Base-by-base conservation (phyloP, 2,888 invertebrate species). In the Myopa testacea region DNA sequence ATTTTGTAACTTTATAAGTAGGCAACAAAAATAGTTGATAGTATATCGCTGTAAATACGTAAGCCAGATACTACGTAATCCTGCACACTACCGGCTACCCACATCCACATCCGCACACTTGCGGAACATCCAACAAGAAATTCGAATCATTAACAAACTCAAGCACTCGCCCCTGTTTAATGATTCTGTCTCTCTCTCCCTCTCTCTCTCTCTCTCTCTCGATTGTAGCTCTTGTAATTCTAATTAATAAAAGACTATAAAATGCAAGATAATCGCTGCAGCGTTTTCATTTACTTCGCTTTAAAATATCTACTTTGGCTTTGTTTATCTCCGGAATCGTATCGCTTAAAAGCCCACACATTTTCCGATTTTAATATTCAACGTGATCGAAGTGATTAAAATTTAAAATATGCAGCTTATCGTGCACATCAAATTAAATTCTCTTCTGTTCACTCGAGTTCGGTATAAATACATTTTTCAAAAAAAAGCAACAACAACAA, bases 241-340 rank as follows among this genome's bases (percentile, higher is more conserved):
- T 62, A 62, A 62, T 62, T 62, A 26, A 26, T 62, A 10, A 62
- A 8, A 26, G 37, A 65, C 65, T 65, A 65, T 65, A 38, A 65
- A 65, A 65, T 65, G 65, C 65, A 38, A 65, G 38, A 65, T 65
- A 10, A 65, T 65, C 38, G 38, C 65, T 37, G 34, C 12, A 3
- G 65, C 34, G 37, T 38, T 65, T 65, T 65, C 34, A 12, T 38
- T 38, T 4, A 16, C n/a, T 5, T 19, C 16, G 58, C n/a, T n/a
- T 5, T 5, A 58, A 58, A 6, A 52, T 52, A 3, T 14, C 52
- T 52, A 1, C 26, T 26, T 26, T 26, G 1, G n/a, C 4, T 65
- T 38, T 38, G 5, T 16, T 55, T 38, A 6, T 10, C 16, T 14
- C 14, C 14, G 65, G 10, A 37, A 4, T 14, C 14, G 14, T 5